Conservation (phyloP, 2,888 invertebrate genomes). For the Uropetala carovei region DNA sequence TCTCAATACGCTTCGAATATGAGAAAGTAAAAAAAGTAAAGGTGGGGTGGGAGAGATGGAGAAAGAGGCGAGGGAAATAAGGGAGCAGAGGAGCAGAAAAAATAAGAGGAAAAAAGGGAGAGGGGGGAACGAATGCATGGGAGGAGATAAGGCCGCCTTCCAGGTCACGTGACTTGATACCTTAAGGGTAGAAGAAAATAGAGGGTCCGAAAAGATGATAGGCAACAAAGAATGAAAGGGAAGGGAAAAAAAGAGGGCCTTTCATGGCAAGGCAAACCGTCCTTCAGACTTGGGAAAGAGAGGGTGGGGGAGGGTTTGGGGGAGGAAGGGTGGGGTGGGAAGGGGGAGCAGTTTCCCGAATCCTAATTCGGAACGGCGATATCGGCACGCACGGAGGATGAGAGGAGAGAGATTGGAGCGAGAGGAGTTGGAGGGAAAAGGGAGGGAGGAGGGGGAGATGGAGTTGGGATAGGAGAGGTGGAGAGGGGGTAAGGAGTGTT, state of each 20-base stretch:
- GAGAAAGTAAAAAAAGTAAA: no score
- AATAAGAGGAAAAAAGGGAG: not conserved
- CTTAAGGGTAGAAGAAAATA: constrained; percentile 5
- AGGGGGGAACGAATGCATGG: not conserved
- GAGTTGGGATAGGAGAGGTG: no score
- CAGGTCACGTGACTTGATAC: constrained; percentile 15
- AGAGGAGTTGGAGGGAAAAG: not conserved
- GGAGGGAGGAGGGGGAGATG: not conserved
- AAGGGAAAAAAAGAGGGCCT: not conserved
- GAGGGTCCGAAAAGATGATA: not conserved
- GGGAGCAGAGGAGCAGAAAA: not conserved
- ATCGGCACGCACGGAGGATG: not conserved
- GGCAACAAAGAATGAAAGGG: not conserved
- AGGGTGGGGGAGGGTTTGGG: no score
- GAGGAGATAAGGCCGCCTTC: not conserved
- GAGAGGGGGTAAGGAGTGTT: no score
- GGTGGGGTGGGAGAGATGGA: not conserved
- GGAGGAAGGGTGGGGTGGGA: no score
- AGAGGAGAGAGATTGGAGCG: not conserved
- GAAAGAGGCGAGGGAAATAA: not conserved
- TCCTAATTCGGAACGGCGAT: not conserved
- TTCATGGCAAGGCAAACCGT: not conserved
- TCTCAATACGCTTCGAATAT: no score
- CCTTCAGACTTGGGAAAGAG: not conserved
- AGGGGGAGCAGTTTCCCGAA: not conserved